Evolutionary conservation across 2,113 vertebrate species (phyloP), one percentile per base, ranked within the genome.

Genomic region (Neomonachus schauinslandi): DNA sequence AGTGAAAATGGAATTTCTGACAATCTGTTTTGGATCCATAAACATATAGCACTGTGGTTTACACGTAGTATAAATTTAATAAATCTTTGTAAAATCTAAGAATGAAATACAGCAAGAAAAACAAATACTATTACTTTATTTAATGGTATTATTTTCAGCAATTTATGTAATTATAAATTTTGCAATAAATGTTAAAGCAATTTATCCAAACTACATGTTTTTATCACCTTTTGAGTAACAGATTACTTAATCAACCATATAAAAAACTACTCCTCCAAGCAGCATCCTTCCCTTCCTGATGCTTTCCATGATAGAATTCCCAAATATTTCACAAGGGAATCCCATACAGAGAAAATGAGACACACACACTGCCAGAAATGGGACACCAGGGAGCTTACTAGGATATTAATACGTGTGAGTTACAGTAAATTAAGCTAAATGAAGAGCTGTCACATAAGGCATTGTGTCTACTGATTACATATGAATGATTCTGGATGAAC

Each of bases 381-480:
- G 74, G 65, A 63, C 92, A 96, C 28, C 13, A 65, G 96, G 89
- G 93, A 98, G 33, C 22, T 93, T 91, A 91, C 67, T n/a, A 82
- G 67, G 71, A 94, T 83, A 92, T 97, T 89, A 97, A 97, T 93
- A 93, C 36, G 93, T 26, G 24, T 95, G 91, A 92, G 33, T 97
- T 96, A 96, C n/a, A 97, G 57, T 94, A 98, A 98, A 98, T 97
- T 97, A 96, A 97, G 80, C 92, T 90, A 98, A 97, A 94, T 97
- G 96, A 97, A 96, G 89, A 85, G 39, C 92, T 97, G 95, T 95
- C 90, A 84, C 36, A 90, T 79, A 95, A 65, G 74, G 36, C 26
- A 87, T 87, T 13, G 31, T 81, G 71, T 77, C 94, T 96, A 93
- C 95, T 95, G 95, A 97, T 94, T 92, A 19, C 80, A 91, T 89